Evolutionary conservation across 1,140 invertebrate species (phyloP).

Genomic region (Lepidurus couesii): DNA sequence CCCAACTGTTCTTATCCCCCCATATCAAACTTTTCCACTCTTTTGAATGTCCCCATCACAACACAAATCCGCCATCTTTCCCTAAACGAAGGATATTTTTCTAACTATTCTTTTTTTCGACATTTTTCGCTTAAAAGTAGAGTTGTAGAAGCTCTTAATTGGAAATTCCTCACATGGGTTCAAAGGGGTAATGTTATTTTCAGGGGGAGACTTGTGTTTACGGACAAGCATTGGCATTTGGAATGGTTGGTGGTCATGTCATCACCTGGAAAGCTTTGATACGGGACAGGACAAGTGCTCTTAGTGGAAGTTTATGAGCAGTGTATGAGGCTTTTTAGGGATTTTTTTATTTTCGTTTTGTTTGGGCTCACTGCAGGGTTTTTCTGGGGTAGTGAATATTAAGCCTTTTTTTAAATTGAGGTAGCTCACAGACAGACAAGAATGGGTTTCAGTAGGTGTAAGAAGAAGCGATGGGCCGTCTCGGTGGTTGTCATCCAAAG

Average conservation of each 20-base stretch:
- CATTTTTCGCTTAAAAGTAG: no score
- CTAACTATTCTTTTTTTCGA: no score
- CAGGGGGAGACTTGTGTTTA: no score
- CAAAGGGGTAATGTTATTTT: no score
- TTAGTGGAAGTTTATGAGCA: slow-evolving; percentile 4
- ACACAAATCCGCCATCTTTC: no score
- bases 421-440: neutral
- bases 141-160: no score
- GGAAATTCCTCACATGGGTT: no score
- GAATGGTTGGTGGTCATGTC: neutral
- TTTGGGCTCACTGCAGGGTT: neutral
- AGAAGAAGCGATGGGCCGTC: neutral
- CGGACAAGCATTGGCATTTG: no score
- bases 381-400: neutral
- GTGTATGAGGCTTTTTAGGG: neutral
- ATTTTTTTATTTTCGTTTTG: neutral
- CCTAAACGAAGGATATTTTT: no score
- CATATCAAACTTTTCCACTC: no score
- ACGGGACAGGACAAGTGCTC: neutral
- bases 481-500: slow-evolving; percentile 18
- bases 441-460: neutral
- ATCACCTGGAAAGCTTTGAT: neutral
- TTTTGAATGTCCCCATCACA: no score
- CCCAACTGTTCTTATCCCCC: neutral
- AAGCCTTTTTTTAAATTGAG: neutral